Percentiles rank a stretch among this genome's conserved stretches.
Conservation (phyloP, 2,797 vertebrate species). For the Parambassis ranga region DNA sequence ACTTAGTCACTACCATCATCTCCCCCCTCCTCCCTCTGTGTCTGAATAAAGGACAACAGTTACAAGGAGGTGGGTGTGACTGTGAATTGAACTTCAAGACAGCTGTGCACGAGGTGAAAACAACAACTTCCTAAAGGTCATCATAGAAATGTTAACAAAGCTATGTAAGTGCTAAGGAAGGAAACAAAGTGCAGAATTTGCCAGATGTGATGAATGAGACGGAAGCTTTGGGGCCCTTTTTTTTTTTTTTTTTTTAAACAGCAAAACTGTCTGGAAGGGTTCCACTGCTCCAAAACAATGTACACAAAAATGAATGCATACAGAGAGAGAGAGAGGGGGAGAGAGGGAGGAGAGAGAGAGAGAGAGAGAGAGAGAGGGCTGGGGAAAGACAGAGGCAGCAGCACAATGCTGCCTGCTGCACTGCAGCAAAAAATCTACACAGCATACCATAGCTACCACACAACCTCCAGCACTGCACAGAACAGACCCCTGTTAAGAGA, state of each 20-base stretch:
- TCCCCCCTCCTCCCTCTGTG: background rate
- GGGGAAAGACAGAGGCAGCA: slow-evolving; percentile 63
- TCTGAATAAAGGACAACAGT: slow-evolving; percentile 42
- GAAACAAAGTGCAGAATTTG: slow-evolving; percentile 49
- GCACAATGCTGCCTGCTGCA: slow-evolving; percentile 87
- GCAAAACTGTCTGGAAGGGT: slow-evolving; percentile 78
- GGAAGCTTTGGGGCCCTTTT: slow-evolving; percentile 53
- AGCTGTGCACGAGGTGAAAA: slow-evolving; percentile 25
- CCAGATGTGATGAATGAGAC: slow-evolving; percentile 66
- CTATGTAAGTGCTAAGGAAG: slow-evolving; percentile 33
- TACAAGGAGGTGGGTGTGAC: background rate
- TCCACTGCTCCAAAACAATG: slow-evolving; percentile 73
- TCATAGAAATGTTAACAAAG: slow-evolving; percentile 65
- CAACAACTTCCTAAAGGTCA: slow-evolving; percentile 65
- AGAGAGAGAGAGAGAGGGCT: slow-evolving; percentile 57
- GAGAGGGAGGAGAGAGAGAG: slow-evolving; percentile 36
- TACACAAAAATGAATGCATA: slow-evolving; percentile 73
- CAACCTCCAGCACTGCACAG: slow-evolving; percentile 78
- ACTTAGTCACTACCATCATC: slow-evolving; percentile 52
- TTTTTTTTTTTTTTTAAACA: slow-evolving; percentile 13
- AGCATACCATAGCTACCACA: slow-evolving; percentile 78
- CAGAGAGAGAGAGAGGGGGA: slow-evolving; percentile 24
- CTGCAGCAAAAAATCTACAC: slow-evolving; percentile 91
- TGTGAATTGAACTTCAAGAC: slow-evolving; percentile 25
- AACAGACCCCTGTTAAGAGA: slow-evolving; percentile 62